phyloP scores from a whole-genome alignment of 2,797 vertebrate species.

The Chelonia mydas region DNA sequence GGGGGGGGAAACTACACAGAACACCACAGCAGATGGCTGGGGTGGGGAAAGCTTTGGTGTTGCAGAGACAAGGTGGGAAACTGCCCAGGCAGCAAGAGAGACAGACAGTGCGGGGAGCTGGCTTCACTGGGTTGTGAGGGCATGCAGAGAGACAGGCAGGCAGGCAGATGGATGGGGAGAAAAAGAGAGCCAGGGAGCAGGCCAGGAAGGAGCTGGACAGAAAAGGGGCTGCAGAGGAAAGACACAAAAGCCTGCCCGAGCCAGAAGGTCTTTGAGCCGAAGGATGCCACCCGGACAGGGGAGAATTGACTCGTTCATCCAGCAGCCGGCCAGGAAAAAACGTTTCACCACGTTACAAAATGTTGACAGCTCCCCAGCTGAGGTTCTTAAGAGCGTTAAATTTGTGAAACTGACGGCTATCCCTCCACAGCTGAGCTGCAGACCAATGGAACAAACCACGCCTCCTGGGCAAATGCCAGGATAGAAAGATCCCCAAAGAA shows the following conservation, averaged over 20 bases:
- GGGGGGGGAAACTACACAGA: not conserved
- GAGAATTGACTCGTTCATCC: slow-evolving; percentile 78
- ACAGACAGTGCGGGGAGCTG: slow-evolving; percentile 39
- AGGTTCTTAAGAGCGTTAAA: slow-evolving; percentile 47
- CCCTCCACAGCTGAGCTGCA: slow-evolving; percentile 58
- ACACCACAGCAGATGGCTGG: not conserved
- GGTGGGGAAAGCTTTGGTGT: slow-evolving; percentile 17
- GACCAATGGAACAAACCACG: slow-evolving; percentile 39
- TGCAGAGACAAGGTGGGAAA: slow-evolving; percentile 59
- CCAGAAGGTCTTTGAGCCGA: slow-evolving; percentile 76
- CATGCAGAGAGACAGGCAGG: slow-evolving; percentile 59
- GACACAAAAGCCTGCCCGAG: slow-evolving; percentile 75
- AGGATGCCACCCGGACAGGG: slow-evolving; percentile 72
- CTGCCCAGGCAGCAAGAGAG: slow-evolving; percentile 44
- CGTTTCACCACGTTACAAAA: slow-evolving; percentile 68
- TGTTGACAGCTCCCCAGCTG: slow-evolving; percentile 65
- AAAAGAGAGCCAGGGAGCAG: slow-evolving; percentile 52
- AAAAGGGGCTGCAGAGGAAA: slow-evolving; percentile 68
- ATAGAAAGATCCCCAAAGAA: slow-evolving; percentile 37
- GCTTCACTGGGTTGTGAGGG: not conserved
- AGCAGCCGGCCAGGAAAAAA: slow-evolving; percentile 79
- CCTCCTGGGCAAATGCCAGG: slow-evolving; percentile 22
- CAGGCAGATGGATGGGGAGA: slow-evolving; percentile 36
- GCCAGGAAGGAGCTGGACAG: slow-evolving; percentile 57
- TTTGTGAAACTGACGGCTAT: not conserved